phyloP scores from a whole-genome alignment of 2,113 vertebrate genomes.

The Brachyhypopomus occidentalis region DNA sequence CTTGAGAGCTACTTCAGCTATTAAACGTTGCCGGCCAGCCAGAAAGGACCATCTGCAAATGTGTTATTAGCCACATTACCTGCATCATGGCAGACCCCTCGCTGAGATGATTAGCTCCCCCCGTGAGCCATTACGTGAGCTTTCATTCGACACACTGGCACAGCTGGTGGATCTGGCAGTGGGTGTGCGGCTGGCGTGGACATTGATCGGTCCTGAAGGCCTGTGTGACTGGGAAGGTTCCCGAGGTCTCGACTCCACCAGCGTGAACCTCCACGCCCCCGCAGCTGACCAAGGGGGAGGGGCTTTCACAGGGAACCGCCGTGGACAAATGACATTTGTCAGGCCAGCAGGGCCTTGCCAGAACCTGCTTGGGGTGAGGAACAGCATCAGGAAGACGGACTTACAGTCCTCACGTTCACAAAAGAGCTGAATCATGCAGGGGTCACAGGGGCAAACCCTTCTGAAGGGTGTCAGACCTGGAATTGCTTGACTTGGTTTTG shows the following conservation, averaged over 20 bases:
- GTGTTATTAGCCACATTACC: conserved; percentile 11
- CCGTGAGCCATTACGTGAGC: not conserved
- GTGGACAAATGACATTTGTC: conserved; percentile 28
- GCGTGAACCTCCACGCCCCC: no score
- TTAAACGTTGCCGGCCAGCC: not conserved
- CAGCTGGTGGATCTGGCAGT: conserved; percentile 35
- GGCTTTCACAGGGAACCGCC: not conserved
- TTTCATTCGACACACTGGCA: conserved; percentile 17
- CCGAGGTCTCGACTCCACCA: not conserved
- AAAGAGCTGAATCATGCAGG: conserved; percentile 17
- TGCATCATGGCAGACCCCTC: not conserved
- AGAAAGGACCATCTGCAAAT: conserved; percentile 1
- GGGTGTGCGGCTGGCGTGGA: not conserved
- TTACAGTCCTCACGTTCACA: not conserved
- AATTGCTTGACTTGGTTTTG: not conserved
- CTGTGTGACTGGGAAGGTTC: not conserved
- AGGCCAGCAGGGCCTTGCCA: conserved; percentile 24
- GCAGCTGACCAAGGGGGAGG: not conserved
- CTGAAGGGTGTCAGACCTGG: not conserved
- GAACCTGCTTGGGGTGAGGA: not conserved
- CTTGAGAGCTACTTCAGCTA: not conserved
- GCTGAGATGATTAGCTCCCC: conserved; percentile 9
- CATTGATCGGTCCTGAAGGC: conserved; percentile 39
- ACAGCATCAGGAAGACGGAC: not conserved
- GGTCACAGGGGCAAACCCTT: not conserved